Base-by-base conservation (phyloP, 2,888 invertebrate genomes). In the Oegoconia quadripuncta region DNA sequence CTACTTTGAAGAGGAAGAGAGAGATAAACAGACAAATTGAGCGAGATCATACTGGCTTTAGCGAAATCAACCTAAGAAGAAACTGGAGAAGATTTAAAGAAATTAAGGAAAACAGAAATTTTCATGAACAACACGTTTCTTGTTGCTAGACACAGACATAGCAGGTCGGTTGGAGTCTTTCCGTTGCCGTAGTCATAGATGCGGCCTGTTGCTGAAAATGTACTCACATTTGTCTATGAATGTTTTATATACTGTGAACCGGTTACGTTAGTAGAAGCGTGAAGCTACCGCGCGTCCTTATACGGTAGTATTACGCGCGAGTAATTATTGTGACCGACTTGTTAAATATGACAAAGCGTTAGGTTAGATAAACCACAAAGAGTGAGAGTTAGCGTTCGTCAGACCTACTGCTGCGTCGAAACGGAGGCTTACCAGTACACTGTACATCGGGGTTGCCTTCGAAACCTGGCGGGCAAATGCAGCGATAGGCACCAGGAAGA, bases 391-490 rank as follows among this genome's bases (percentile, higher is more conserved):
- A 72, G 67, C 50, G 41, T 63, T 59, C 53, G 54, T 62, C 59
- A 66, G 60, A 65, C 69, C 64, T 63, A 58, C 52, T 60, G 62
- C 48, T 57, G 54, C 51, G 43, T 48, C 40, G 43, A 42, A 34
- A 37, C 28, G 32, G 26, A 18, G 33, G 59, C 83, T 87, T 91
- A 95, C 95, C 95, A 80, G 90, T 89, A 76, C 95, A 96, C 54
- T 90, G 90, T 35, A 89, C 80, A 71, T 91, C 89, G 13, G 96
- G 93, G 75, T 96, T 92, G 55, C 96, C 96, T 52, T 91, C 89
- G 76, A 91, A 95, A 58, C 96, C 96, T 58, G 92, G 91, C 35
- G 95, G 95, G 74, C 97, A 97, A 30, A 91, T 68, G 75, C 97
- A 97, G 52, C 91, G 91, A 76, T 92, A 95, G 56, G 91, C 92